Evolutionary conservation across 2,797 vertebrate genomes (phyloP).

Genomic region (Pelobates cultripes): DNA sequence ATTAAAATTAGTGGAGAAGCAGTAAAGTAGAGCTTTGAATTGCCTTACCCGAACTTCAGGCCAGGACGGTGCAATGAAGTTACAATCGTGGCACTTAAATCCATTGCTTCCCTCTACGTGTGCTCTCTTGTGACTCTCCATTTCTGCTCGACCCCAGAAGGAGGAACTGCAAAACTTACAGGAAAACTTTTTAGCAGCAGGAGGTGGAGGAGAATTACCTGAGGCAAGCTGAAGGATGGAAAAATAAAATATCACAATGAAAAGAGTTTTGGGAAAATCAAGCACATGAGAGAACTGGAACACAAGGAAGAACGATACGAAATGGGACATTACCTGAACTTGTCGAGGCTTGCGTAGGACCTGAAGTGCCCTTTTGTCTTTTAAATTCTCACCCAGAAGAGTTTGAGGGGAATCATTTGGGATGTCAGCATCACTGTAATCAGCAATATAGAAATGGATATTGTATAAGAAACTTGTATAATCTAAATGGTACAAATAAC

Average conservation of each 20-base stretch:
- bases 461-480: too few relatives aligned
- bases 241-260: background rate
- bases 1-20: too few relatives aligned
- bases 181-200: constrained; percentile 88
- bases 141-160: constrained; percentile 92
- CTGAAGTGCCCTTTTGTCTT: constrained; percentile 29
- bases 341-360: constrained; percentile 30
- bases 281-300: background rate
- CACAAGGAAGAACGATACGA: background rate
- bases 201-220: constrained; percentile 55
- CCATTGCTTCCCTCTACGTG: constrained; percentile 83
- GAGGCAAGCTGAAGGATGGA: constrained; percentile 53
- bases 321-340: constrained; percentile 12
- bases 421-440: constrained; percentile 29
- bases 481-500: too few relatives aligned
- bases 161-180: constrained; percentile 93
- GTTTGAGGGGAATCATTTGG: constrained; percentile 10
- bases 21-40: background rate
- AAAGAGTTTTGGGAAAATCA: background rate
- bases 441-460: background rate
- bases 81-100: constrained; percentile 96
- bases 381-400: constrained; percentile 13
- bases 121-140: constrained; percentile 98
- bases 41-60: constrained; percentile 85
- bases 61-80: constrained; percentile 89